Evolutionary conservation across 2,113 vertebrate species (phyloP), one percentile per base, ranked within the genome.

Genomic region (Neomonachus schauinslandi): DNA sequence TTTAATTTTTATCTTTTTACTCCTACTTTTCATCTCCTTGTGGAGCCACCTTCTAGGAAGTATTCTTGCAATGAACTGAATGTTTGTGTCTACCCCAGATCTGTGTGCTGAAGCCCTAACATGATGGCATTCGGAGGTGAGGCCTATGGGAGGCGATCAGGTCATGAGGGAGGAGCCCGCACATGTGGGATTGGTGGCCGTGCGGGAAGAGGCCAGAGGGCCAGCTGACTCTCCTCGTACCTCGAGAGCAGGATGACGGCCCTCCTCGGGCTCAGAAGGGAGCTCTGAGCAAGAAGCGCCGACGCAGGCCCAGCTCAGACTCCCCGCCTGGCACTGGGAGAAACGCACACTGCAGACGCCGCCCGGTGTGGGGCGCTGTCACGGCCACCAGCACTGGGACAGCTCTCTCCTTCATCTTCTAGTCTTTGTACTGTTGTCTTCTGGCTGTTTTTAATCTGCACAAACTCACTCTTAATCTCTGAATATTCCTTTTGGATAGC

Each of bases 281-380:
- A 19, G 46, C 9, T 18, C 28, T 18, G 26, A 33, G 46, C 46
- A 53, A 19, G 49, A 33, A 51, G 72, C 24, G 1, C 72, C 4
- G 24, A 28, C 1, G 13, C 13, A 5, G 71, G 39, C 72, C 72
- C 39, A 7, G 72, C 24, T 22, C 31, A 0, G 42, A 24, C 84
- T 18, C 8, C 31, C 33, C 15, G 5, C 33, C 53, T 5, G 63
- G 63, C 31, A 31, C 63, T 1, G 63, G 63, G 39, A 42, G 39
- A 15, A 12, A 26, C 10, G 1, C 11, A 12, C 3, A 12, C 61
- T 28, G 33, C 65, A 8, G 65, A 33, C 5, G 12, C 67, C n/a
- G 2, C 19, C 31, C 42, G 0, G 10, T 14, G 39, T 1, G 21
- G 4, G 49, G 6, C 2, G 1, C 69, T 24, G 51, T 59, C 11